Evolutionary conservation across 2,888 invertebrate species (phyloP), one percentile per base, ranked within the genome.

Genomic region (Formica aserva): DNA sequence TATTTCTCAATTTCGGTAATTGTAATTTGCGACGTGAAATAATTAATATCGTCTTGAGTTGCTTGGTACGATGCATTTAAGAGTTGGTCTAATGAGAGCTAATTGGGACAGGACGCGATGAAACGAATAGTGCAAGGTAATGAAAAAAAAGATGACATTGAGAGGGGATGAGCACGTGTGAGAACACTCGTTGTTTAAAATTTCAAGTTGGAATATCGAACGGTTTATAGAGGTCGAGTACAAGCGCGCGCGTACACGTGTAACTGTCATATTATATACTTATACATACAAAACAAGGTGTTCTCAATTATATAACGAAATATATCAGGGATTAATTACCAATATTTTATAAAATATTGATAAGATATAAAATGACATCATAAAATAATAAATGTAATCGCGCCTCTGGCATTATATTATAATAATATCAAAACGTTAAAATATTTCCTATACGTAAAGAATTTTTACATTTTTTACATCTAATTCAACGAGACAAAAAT

Each of bases 141-240:
- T 83, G 29, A 55, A 52, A 75, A 75, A 63, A 48, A 4, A 35
- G 18, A 57, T 77, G 41, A 60, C 32, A 38, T 41, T 15, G 29
- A 67, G 81, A 63, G 55, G 8, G 3, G 55, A 72, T 41, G 13
- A 52, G 72, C 69, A 38, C 32, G 60, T 18, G 35, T 41, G 41
- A 67, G 52, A 52, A 66, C 62, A 55, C 57, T 62, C 32, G 48
- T 76, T 72, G 78, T 84, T 67, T 86, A 57, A 76, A 89, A 84
- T 81, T 86, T 88, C 74, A 74, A 85, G 80, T 85, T 83, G 85
- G 67, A 80, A 45, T 87, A 89, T 92, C 86, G 89, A 91, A 85
- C 88, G 85, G 72, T 87, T 90, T 89, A 91, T 90, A 71, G 90
- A 90, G 91, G 92, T 92, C 92, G 90, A 92, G 90, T 88, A 84